Evolutionary conservation across 2,113 vertebrate species (phyloP).

Genomic region (Vanacampus margaritifer): DNA sequence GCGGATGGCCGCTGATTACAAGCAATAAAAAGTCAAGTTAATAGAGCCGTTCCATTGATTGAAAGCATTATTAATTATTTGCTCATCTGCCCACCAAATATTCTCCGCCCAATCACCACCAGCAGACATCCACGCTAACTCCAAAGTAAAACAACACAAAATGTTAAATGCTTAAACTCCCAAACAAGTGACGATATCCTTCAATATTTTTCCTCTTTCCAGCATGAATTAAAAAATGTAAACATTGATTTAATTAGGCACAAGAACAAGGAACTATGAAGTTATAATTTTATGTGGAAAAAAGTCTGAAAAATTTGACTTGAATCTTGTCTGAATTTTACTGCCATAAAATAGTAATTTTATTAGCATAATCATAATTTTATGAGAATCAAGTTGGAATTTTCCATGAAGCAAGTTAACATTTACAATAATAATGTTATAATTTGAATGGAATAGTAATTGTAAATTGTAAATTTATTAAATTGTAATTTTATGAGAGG

Average conservation of each 20-base stretch:
- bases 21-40: not conserved
- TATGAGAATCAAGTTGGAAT: too few relatives aligned
- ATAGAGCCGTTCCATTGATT: not conserved
- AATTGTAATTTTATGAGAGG: not conserved
- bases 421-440: too few relatives aligned
- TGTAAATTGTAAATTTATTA: too few relatives aligned
- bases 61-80: not conserved
- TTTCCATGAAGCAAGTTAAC: too few relatives aligned
- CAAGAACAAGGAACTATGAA: too few relatives aligned
- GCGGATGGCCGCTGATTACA: not conserved
- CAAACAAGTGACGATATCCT: not conserved
- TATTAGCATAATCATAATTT: too few relatives aligned
- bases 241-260: too few relatives aligned
- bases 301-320: too few relatives aligned
- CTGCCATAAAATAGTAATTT: too few relatives aligned
- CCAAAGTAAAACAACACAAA: not conserved
- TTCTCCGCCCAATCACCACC: not conserved
- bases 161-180: not conserved
- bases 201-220: not conserved
- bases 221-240: not conserved
- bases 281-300: too few relatives aligned
- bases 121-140: not conserved
- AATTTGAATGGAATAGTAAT: too few relatives aligned
- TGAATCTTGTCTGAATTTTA: too few relatives aligned
- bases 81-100: not conserved